A percentile compares a stretch with the other conserved stretches of the same genome.
Evolutionary conservation across 2,797 vertebrate genomes (phyloP).

Genomic region (Cryptoblepharus egeriae): DNA sequence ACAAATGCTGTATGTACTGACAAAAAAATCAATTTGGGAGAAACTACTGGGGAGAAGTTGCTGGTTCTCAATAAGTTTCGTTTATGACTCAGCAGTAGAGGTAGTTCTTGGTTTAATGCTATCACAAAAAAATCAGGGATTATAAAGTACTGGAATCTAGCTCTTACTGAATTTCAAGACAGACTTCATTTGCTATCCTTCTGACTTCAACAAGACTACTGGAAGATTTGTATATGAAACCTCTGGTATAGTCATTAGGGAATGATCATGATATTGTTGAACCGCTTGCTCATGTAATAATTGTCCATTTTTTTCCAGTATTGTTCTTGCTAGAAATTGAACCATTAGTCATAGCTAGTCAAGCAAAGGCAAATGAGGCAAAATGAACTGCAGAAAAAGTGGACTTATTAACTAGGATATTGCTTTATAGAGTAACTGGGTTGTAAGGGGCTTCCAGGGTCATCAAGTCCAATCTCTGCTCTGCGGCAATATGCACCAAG

Average conservation of each 20-base stretch:
- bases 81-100: neutral
- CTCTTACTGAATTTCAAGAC: neutral
- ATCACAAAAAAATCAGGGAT: neutral
- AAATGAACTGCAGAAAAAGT: neutral
- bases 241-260: neutral
- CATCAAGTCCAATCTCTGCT: conserved; percentile 7
- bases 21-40: neutral
- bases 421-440: neutral
- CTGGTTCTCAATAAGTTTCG: neutral
- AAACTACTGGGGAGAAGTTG: neutral
- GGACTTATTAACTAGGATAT: neutral
- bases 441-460: neutral
- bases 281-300: neutral
- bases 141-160: neutral
- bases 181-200: neutral
- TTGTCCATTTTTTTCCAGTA: neutral
- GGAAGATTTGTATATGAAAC: neutral
- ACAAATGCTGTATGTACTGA: neutral
- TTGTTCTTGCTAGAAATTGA: neutral
- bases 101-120: neutral
- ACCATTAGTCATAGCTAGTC: neutral
- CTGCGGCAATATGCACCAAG: neutral
- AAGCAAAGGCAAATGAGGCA: neutral
- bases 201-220: neutral
- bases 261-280: neutral